Base-by-base conservation (phyloP, 2,797 vertebrate species). In the Enteromius afrohamiltoni region DNA sequence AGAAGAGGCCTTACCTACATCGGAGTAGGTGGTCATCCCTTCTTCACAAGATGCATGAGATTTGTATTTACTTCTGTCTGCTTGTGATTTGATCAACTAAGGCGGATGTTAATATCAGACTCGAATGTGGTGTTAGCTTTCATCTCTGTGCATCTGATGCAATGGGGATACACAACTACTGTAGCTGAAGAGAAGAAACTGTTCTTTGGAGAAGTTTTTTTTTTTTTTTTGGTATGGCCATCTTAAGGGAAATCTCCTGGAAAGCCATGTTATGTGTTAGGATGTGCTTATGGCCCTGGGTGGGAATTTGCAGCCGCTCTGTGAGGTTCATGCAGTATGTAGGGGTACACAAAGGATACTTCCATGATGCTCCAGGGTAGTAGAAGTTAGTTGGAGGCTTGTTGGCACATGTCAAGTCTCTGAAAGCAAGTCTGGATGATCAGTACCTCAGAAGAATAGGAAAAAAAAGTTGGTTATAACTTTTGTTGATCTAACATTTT, bases 381-480 rank as follows among this genome's bases (percentile, higher is more conserved):
- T 73, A 14, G 26, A 47, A 73, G 40, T 9, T 47, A 60, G 29
- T 79, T 40, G 45, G 64, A 69, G 78, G 34, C 78, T 49, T 79
- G 65, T 69, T 79, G 78, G 34, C 49, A 68, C 78, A 69, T 79
- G 65, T 55, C 21, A 53, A 40, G 49, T 51, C 34, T 79, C 34
- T 69, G 29, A 79, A 79, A 53, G 53, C 60, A 74, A 3, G 13
- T 64, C 42, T 45, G 29, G 42, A 73, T 64, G 8, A 74, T 64
- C 29, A 64, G n/a, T 64, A 47, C 13, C 42, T 62, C 14, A 31
- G 8, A 81, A 23, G 21, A 49, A 19, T 3, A 14, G 23, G 60
- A n/a, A 37, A 40, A n/a, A 37, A 37, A 7, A 14, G 45, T 64
- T 31, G 21, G 40, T 62, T 62, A 42, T 62, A 73, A 73, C 40